Conservation (phyloP, 2,888 invertebrate genomes). For the Mimas tiliae region DNA sequence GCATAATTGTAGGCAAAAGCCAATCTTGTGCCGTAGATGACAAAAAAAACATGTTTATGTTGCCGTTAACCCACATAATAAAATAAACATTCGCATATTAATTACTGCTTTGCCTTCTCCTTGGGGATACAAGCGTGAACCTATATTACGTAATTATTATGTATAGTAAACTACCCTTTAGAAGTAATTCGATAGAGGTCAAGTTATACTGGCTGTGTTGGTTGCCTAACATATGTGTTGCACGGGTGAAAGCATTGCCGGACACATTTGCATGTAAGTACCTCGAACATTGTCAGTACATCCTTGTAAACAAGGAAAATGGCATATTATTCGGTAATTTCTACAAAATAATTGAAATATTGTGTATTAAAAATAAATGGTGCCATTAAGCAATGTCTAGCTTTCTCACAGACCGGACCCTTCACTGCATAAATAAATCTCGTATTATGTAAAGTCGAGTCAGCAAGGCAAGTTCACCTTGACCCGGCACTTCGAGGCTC, state of each 20-base stretch:
- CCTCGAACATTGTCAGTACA: conserved; percentile 35
- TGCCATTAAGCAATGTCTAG: conserved; percentile 12
- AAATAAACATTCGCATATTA: too few species aligned
- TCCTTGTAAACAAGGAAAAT: conserved; percentile 23
- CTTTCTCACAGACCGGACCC: conserved; percentile 21
- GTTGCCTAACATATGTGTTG: conserved; percentile 9
- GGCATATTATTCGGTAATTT: neutral
- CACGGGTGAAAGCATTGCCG: conserved; percentile 24
- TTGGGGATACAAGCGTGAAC: too few species aligned
- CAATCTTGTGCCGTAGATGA: too few species aligned
- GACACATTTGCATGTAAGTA: conserved; percentile 40
- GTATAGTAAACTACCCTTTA: too few species aligned
- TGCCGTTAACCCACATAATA: too few species aligned
- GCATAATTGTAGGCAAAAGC: too few species aligned
- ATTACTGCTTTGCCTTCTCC: too few species aligned
- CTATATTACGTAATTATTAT: neutral
- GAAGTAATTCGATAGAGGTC: neutral
- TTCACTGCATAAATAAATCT: conserved; percentile 25
- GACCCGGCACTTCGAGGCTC: conserved; percentile 31
- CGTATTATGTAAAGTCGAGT: conserved; percentile 28
- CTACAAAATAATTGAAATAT: neutral
- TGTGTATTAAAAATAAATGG: too few species aligned
- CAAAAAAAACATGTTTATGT: too few species aligned
- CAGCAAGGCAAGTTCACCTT: conserved; percentile 33
- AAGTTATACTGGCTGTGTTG: neutral